Percentiles rank a stretch among this genome's conserved stretches.
These are phyloP conservation scores for Gnatocerus cornutus DNA, from an alignment of 2,888 invertebrate genomes.

Conservation along the genomic window DNA sequence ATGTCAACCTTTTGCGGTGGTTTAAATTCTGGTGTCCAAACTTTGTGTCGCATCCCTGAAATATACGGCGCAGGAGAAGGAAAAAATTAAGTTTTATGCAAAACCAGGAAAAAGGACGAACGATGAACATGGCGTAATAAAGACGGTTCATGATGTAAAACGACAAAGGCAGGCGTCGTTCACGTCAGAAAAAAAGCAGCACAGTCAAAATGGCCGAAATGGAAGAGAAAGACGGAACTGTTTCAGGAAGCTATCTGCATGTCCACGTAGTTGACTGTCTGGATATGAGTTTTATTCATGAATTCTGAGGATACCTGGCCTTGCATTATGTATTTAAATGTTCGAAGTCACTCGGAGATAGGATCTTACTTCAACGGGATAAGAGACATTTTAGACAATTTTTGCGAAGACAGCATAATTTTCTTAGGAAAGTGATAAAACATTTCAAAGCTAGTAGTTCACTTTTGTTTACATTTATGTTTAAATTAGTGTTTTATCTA, in stretches of 20 bases:
- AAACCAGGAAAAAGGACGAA: slow-evolving; percentile 49
- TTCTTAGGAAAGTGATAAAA: neutral
- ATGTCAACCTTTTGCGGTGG: too few species aligned
- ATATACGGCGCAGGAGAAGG: slow-evolving; percentile 46
- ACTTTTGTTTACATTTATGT: too few species aligned
- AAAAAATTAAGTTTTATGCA: slow-evolving; percentile 53
- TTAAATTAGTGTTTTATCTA: slow-evolving; percentile 7
- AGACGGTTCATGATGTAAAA: slow-evolving; percentile 56
- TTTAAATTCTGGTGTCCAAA: neutral
- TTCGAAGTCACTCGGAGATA: slow-evolving; percentile 59
- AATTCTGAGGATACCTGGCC: slow-evolving; percentile 65
- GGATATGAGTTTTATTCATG: slow-evolving; percentile 66
- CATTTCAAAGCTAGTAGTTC: too few species aligned
- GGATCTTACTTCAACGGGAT: slow-evolving; percentile 52
- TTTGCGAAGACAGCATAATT: slow-evolving; percentile 14
- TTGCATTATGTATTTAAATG: slow-evolving; percentile 68
- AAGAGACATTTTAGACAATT: slow-evolving; percentile 49
- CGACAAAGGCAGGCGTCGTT: slow-evolving; percentile 49
- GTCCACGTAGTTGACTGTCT: slow-evolving; percentile 54
- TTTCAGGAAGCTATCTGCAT: slow-evolving; percentile 40
- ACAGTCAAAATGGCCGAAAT: slow-evolving; percentile 19
- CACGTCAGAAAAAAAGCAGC: slow-evolving; percentile 35
- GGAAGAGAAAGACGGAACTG: slow-evolving; percentile 26
- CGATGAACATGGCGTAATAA: slow-evolving; percentile 49
- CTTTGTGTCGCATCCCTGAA: slow-evolving; percentile 2